Conservation (phyloP, 35 echinoderm and acorn worm species). For the Stichopus chloronotus region DNA sequence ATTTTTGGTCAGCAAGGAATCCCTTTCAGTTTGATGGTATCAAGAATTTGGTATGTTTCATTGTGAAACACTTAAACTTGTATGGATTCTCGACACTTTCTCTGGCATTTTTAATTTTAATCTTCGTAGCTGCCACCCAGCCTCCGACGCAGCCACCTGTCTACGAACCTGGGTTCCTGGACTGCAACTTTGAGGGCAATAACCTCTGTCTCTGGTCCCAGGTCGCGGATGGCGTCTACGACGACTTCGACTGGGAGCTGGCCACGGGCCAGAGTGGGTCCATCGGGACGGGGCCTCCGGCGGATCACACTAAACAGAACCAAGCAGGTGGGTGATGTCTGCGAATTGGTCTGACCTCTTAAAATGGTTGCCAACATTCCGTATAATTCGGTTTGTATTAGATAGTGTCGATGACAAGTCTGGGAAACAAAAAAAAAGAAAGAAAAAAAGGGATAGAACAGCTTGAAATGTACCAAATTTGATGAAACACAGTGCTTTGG, state of each 20-base stretch:
- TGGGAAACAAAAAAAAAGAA: too few relatives aligned
- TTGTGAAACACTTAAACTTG: neutral
- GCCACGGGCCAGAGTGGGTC: neutral
- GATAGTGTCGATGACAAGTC: neutral
- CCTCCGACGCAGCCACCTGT: slow-evolving; percentile 42
- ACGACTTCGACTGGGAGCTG: slow-evolving; percentile 77
- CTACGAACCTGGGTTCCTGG: slow-evolving; percentile 23
- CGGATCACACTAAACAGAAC: slow-evolving; percentile 55
- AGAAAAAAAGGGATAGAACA: too few relatives aligned
- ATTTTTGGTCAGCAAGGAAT: too few relatives aligned
- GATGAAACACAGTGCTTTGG: too few relatives aligned
- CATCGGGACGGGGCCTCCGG: slow-evolving; percentile 30
- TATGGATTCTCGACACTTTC: neutral
- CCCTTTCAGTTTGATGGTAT: neutral
- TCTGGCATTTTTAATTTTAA: neutral
- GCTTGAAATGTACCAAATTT: too few relatives aligned
- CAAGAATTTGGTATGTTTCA: neutral
- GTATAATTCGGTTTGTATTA: too few relatives aligned
- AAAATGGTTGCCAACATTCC: too few relatives aligned
- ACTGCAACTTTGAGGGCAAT: slow-evolving; percentile 69
- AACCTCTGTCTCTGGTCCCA: slow-evolving; percentile 65
- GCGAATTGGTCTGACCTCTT: neutral
- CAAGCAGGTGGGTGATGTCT: slow-evolving; percentile 1
- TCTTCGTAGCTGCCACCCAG: neutral
- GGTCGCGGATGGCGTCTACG: slow-evolving; percentile 16